Evolutionary conservation across 2,113 vertebrate genomes (phyloP), one percentile per base, ranked within the genome.

Genomic region (Corythoichthys intestinalis): DNA sequence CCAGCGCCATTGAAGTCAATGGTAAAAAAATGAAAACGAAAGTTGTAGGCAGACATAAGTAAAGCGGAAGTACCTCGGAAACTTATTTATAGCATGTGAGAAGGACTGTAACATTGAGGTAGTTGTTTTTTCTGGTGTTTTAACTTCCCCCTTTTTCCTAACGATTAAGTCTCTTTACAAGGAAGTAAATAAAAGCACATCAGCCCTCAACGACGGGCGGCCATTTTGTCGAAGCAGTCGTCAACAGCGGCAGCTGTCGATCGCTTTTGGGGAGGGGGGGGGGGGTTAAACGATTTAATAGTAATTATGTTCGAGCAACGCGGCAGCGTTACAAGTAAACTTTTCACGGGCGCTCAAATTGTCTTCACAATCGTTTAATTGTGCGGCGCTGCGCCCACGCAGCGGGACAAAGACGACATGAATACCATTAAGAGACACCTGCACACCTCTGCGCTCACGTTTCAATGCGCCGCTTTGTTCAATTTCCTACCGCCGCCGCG

Each of bases 301-400:
- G 77, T 89, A 89, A 90, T 90, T 89, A 77, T 62, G 81, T 84
- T 75, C 67, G 69, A 71, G 81, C 77, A 79, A 76, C 84, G 69
- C 67, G 79, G 57, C 73, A 81, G 83, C 86, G 85, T 89, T 76
- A 86, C 85, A 65, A 88, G 77, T 76, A 82, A 82, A 89, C 77
- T 87, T 90, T 58, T 89, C 86, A 88, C 87, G 81, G 88, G 82
- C 71, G 84, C 82, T 87, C 85, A 84, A 83, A 47, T 90, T 87
- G 83, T 87, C 83, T 86, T 71, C 85, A 90, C 89, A 91, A 91
- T 89, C 86, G 85, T 88, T 86, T 89, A 90, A 91, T 92, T 91
- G 90, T 89, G 80, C 74, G 79, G 84, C 87, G 75, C 53, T 79
- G 79, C 85, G 79, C 90, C 90, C 85, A 90, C 89, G 84, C 88